phyloP scores from a whole-genome alignment of 1,140 invertebrate species.

The Oppia nitens region DNA sequence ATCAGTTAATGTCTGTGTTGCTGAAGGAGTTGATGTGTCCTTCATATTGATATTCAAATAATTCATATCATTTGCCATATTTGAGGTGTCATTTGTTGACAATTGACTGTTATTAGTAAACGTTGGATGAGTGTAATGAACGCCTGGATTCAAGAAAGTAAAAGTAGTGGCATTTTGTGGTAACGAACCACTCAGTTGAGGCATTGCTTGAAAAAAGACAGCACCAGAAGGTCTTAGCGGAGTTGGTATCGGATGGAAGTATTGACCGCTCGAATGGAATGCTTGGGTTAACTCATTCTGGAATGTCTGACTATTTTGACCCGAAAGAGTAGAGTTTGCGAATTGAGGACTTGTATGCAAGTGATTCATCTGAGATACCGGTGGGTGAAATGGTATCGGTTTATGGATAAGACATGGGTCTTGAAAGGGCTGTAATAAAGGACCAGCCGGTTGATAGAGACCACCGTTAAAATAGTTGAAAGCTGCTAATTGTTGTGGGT shows the following conservation, averaged over 20 bases:
- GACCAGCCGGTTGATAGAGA: constrained; percentile 22
- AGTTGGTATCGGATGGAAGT: background rate
- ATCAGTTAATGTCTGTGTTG: background rate
- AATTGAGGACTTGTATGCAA: background rate
- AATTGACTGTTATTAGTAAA: background rate
- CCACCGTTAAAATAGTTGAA: constrained; percentile 13
- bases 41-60: background rate
- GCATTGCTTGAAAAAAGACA: background rate
- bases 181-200: background rate
- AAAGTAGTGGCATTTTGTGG: background rate
- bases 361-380: constrained; percentile 6
- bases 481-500: background rate
- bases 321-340: background rate
- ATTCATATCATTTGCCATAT: background rate
- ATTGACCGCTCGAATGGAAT: background rate
- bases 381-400: constrained; percentile 20
- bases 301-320: constrained; percentile 1
- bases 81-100: background rate
- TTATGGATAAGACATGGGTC: constrained; percentile 18
- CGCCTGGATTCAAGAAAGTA: background rate
- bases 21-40: background rate
- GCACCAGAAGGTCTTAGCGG: background rate
- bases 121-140: background rate
- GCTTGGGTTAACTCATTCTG: background rate
- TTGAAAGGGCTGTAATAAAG: constrained; percentile 21